phyloP scores from a whole-genome alignment of 2,888 invertebrate genomes.

The Auanema freiburgensis region DNA sequence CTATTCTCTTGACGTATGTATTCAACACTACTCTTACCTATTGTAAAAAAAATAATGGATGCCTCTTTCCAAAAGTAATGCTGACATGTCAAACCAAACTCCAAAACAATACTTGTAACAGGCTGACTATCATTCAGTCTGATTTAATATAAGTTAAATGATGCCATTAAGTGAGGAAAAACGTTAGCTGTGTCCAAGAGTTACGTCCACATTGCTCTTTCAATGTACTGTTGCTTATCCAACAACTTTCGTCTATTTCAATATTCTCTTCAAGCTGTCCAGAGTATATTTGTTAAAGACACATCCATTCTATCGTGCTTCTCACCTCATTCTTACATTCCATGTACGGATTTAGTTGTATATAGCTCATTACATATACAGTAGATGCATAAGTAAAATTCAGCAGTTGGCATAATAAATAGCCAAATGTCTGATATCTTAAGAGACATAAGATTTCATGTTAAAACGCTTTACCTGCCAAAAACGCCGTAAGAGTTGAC shows the following conservation, averaged over 20 bases:
- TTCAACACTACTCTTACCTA: neutral
- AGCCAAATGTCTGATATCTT: slow-evolving; percentile 2
- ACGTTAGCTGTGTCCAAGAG: neutral
- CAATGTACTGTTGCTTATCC: neutral
- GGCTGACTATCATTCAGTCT: slow-evolving; percentile 2
- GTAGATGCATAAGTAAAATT: neutral
- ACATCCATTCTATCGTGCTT: neutral
- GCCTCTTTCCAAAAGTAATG: slow-evolving; percentile 5
- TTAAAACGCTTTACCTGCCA: neutral
- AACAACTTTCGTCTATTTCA: slow-evolving; percentile 3
- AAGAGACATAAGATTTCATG: neutral
- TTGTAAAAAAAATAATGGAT: neutral
- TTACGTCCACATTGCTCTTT: slow-evolving; percentile 4
- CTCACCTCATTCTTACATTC: slow-evolving; percentile 1
- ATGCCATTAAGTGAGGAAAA: neutral
- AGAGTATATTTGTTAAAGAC: neutral
- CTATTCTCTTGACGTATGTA: neutral
- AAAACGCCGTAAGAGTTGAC: neutral
- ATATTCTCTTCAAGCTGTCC: neutral
- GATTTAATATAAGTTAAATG: neutral
- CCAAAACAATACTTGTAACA: slow-evolving; percentile 4
- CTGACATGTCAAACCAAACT: neutral
- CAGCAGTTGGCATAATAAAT: slow-evolving; percentile 1
- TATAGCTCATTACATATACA: slow-evolving; percentile 5
- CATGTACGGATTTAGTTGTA: neutral